A percentile compares a stretch with the other conserved stretches of the same genome.
Conservation (phyloP, 2,797 vertebrate genomes). For the Sylvia borin region DNA sequence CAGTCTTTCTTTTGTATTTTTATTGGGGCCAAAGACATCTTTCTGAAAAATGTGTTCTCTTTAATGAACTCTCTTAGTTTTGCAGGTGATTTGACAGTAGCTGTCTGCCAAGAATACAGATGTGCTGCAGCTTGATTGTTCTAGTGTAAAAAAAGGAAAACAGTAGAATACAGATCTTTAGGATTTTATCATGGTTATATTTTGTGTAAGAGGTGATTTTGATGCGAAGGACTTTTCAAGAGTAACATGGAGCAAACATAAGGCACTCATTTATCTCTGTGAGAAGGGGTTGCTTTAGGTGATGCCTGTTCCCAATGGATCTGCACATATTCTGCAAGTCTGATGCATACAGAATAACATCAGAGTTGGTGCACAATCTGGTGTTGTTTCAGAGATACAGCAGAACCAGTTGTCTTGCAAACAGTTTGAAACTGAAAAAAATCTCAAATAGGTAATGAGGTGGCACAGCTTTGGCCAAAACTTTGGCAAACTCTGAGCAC, state of each 20-base stretch:
- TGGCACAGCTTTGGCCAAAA: not conserved
- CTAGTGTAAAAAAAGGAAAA: not conserved
- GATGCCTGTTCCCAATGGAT: not conserved
- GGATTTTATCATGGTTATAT: not conserved
- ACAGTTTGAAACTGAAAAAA: not conserved
- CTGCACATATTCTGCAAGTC: not conserved
- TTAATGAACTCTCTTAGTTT: not conserved
- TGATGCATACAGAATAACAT: not conserved
- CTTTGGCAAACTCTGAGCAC: not conserved
- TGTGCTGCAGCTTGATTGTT: not conserved
- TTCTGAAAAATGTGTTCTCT: not conserved
- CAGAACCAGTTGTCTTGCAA: not conserved
- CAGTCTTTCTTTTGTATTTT: conserved; percentile 5
- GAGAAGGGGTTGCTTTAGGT: not conserved
- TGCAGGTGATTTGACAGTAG: not conserved
- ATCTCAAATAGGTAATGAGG: not conserved
- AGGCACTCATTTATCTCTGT: not conserved
- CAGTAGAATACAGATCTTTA: not conserved
- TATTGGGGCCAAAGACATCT: not conserved
- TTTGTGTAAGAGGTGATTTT: not conserved
- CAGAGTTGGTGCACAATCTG: not conserved
- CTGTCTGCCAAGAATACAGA: not conserved
- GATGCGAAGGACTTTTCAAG: not conserved
- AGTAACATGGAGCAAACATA: not conserved
- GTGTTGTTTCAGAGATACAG: not conserved